These are phyloP conservation scores for Polypterus bichir DNA, from an alignment of 2,113 vertebrate species.

Conservation along the genomic window DNA sequence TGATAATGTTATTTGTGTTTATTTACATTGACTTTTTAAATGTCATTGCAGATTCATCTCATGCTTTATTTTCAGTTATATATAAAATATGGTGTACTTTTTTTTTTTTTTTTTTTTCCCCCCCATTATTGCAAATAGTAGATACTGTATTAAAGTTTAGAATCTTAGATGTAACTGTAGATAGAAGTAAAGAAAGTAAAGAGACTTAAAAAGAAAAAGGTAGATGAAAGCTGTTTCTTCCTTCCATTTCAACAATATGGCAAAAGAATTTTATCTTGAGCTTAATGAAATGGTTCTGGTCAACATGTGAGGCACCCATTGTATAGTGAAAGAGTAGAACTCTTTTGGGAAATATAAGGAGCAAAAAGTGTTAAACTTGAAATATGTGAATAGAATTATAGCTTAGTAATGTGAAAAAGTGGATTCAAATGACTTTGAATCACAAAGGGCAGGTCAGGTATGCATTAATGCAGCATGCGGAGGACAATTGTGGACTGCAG, in stretches of 20 bases:
- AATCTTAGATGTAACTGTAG: conserved; percentile 23
- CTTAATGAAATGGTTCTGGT: conserved; percentile 44
- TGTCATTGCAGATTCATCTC: conserved; percentile 58
- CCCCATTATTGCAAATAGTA: too few species aligned
- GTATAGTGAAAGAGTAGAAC: conserved; percentile 45
- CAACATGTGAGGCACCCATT: conserved; percentile 27
- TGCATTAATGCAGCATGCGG: conserved; percentile 56
- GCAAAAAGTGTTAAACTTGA: conserved; percentile 70
- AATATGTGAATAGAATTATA: conserved; percentile 70
- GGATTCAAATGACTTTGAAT: conserved; percentile 35
- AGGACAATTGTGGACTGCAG: conserved; percentile 57
- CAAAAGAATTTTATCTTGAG: conserved; percentile 42
- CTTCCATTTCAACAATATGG: conserved; percentile 29
- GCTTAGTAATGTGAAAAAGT: conserved; percentile 67
- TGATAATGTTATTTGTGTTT: conserved; percentile 23
- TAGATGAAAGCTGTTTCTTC: conserved; percentile 35
- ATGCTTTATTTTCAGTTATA: conserved; percentile 37
- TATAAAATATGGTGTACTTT: conserved; percentile 22
- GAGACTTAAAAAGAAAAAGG: conserved; percentile 20
- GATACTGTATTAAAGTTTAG: too few species aligned
- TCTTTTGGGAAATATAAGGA: conserved; percentile 35
- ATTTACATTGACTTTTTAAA: conserved; percentile 39
- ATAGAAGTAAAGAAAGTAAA: conserved; percentile 31
- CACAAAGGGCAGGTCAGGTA: conserved; percentile 39
- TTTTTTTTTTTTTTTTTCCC: conserved; percentile 35